phyloP scores from a whole-genome alignment of 2,888 invertebrate genomes.

The Cantharis lateralis region DNA sequence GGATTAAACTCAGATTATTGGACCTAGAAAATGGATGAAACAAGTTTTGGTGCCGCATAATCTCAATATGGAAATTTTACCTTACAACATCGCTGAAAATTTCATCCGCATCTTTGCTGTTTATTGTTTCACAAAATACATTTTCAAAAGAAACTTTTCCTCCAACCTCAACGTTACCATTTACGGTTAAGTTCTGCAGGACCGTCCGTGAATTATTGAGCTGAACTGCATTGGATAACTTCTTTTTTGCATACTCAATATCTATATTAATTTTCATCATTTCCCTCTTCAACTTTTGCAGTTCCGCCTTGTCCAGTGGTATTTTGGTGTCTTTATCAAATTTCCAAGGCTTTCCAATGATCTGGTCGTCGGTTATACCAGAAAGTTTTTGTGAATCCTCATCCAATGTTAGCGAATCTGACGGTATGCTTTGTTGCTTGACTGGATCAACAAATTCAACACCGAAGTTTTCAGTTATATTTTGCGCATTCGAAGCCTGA shows the following conservation, averaged over 20 bases:
- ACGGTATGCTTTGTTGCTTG: background rate
- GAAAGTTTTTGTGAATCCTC: too few species aligned
- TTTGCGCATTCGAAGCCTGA: too few species aligned
- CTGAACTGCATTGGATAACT: constrained; percentile 26
- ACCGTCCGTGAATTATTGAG: background rate
- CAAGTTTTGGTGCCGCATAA: background rate
- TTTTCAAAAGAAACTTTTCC: constrained; percentile 43
- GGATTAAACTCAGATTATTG: background rate
- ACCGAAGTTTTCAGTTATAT: too few species aligned
- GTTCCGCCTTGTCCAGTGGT: background rate
- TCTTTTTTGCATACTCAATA: constrained; percentile 32
- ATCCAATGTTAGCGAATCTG: background rate
- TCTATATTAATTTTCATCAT: background rate
- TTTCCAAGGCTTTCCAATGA: background rate
- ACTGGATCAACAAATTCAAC: background rate
- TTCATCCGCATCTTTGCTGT: constrained; percentile 43
- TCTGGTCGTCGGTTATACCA: background rate
- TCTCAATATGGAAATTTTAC: constrained; percentile 6
- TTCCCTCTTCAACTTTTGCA: background rate
- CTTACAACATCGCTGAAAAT: constrained; percentile 45
- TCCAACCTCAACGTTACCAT: constrained; percentile 46
- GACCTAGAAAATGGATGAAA: background rate
- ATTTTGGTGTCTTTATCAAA: background rate
- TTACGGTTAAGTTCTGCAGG: constrained; percentile 44
- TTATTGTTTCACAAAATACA: constrained; percentile 44